These are phyloP conservation scores for Apis laboriosa DNA, from an alignment of 1,140 invertebrate genomes.

Conservation along the genomic window DNA sequence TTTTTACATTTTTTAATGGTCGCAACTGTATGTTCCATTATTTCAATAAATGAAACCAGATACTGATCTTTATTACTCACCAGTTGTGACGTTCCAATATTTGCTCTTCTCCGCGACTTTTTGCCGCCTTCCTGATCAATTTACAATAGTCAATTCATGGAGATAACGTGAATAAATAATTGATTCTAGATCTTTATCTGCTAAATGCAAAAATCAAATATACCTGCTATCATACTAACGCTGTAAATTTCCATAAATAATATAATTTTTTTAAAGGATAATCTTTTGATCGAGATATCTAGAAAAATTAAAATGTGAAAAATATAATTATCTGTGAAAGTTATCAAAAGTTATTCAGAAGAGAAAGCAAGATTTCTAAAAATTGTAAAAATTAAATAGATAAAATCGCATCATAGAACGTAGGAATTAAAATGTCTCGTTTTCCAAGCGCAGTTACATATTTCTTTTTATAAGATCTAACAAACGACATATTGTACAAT, in stretches of 20 bases:
- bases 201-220: neutral
- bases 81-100: neutral
- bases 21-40: neutral
- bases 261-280: no score
- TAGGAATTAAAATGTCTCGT: neutral
- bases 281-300: no score
- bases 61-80: neutral
- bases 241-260: no score
- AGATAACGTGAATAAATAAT: neutral
- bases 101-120: neutral
- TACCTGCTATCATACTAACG: neutral
- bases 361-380: no score
- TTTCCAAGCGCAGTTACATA: neutral
- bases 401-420: no score
- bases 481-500: constrained; percentile 54
- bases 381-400: no score
- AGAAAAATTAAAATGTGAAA: no score
- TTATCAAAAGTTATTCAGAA: no score
- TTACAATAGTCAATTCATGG: neutral
- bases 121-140: neutral
- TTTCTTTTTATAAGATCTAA: constrained; percentile 39
- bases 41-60: neutral
- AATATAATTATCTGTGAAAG: no score
- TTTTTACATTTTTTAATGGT: neutral
- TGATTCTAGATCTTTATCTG: no score